phyloP scores from a whole-genome alignment of 2,113 vertebrate genomes.

The Anser cygnoides region DNA sequence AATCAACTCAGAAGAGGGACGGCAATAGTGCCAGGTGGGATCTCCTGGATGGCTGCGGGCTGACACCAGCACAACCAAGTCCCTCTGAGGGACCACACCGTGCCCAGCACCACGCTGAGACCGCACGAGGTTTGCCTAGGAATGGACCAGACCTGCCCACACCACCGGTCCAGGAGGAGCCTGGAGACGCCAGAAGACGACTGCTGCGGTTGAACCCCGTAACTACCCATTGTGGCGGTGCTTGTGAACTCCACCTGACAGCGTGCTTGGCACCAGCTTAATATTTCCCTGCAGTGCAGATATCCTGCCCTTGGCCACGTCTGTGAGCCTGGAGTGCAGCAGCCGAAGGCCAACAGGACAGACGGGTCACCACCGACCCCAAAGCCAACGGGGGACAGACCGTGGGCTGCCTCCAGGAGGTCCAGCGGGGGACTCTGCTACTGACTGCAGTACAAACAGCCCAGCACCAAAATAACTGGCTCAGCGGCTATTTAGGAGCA shows the following conservation, averaged over 20 bases:
- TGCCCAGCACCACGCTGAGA: neutral
- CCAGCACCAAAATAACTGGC: constrained; percentile 23
- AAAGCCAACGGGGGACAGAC: accelerated
- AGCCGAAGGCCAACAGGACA: neutral
- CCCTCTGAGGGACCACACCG: neutral
- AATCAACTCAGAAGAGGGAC: neutral
- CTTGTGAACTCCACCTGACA: neutral
- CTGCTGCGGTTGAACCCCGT: neutral
- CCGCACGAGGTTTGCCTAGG: neutral
- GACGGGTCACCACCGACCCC: accelerated
- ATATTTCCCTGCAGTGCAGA: accelerated
- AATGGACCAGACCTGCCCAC: accelerated
- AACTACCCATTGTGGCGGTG: too few species aligned
- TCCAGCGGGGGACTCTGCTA: neutral
- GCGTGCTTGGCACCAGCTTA: neutral
- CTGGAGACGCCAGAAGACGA: neutral
- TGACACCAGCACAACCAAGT: neutral
- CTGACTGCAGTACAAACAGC: neutral
- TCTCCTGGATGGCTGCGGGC: neutral
- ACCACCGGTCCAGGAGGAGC: neutral
- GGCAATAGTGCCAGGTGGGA: neutral
- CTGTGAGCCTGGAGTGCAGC: neutral
- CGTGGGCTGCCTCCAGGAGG: neutral
- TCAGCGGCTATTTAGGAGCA: neutral
- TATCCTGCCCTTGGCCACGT: accelerated